Evolutionary conservation across 2,888 invertebrate species (phyloP), one percentile per base, ranked within the genome.

Genomic region (Microplitis deprimator): DNA sequence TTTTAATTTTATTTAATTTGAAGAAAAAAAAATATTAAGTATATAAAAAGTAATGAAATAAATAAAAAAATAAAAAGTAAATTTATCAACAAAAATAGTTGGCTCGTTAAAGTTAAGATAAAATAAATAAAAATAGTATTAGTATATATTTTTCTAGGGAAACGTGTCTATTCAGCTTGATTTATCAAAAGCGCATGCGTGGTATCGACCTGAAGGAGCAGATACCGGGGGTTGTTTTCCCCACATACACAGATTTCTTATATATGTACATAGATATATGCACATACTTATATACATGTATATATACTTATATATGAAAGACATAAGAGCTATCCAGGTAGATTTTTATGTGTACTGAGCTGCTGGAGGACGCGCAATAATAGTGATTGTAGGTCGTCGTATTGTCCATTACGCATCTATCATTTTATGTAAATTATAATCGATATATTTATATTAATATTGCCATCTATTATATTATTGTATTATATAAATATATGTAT

Each of bases 181-280:
- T 50, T 50, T 50, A 50, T 50, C 50, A 50, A 79, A 75, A 75
- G 85, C 87, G 87, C 86, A 86, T 83, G 85, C 85, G 85, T 85
- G 83, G 78, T 86, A 86, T 87, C 86, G 87, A 86, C 87, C 85
- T 83, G 84, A 76, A 79, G 68, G 77, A 81, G 77, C 72, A 81
- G 41, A 69, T 41, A 41, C 69, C 69, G 17, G 50, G 38, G 69
- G 40, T 39, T 17, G 50, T 41, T 69, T 40, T 79, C 79, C 77
- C 10, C 50, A 50, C 13, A 79, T 50, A 71, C 74, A 78, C 41
- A 50, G 67, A 67, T 50, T 50, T 71, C 39, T 68, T 64, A 60
- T 68, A 29, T 29, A n/a, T n/a, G n/a, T n/a, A n/a, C n/a, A n/a
- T n/a, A n/a, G n/a, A n/a, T n/a, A 29, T 29, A 29, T 29, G 29